A percentile compares a stretch with the other conserved stretches of the same genome.
Conservation (phyloP, 2,113 vertebrate genomes). For the Ursus arctos region DNA sequence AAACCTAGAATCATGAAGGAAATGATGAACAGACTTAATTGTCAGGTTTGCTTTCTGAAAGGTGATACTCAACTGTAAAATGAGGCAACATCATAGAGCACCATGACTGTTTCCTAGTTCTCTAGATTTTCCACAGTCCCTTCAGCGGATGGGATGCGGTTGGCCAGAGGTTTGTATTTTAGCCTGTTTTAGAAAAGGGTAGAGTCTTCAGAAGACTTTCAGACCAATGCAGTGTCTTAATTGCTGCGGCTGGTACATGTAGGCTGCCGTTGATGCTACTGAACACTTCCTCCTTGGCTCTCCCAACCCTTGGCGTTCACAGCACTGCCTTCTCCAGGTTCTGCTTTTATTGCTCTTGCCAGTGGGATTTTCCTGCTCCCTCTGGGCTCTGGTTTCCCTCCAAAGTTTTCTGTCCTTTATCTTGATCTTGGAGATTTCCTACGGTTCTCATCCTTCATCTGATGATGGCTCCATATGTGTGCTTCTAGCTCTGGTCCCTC, state of each 20-base stretch:
- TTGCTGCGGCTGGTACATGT: background rate
- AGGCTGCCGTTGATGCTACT: background rate
- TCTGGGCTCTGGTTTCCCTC: background rate
- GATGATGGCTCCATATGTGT: background rate
- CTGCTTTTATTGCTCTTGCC: background rate
- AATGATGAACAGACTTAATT: background rate
- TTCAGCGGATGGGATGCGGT: background rate
- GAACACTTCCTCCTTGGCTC: background rate
- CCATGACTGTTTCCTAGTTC: background rate
- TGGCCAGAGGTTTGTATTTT: background rate
- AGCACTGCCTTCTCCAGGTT: background rate
- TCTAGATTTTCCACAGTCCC: background rate
- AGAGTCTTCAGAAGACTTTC: background rate
- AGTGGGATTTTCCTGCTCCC: background rate
- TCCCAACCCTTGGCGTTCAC: background rate
- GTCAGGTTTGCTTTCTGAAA: background rate
- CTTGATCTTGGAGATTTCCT: slow-evolving; percentile 2
- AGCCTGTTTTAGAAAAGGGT: background rate
- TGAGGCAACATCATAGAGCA: background rate
- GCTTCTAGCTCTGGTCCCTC: background rate
- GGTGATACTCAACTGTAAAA: background rate
- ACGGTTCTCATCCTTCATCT: background rate
- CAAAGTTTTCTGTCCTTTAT: background rate
- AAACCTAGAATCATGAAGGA: background rate
- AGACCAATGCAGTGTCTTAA: background rate